These are phyloP conservation scores for Anthonomus grandis DNA, from an alignment of 1,140 invertebrate species.

Conservation along the genomic window DNA sequence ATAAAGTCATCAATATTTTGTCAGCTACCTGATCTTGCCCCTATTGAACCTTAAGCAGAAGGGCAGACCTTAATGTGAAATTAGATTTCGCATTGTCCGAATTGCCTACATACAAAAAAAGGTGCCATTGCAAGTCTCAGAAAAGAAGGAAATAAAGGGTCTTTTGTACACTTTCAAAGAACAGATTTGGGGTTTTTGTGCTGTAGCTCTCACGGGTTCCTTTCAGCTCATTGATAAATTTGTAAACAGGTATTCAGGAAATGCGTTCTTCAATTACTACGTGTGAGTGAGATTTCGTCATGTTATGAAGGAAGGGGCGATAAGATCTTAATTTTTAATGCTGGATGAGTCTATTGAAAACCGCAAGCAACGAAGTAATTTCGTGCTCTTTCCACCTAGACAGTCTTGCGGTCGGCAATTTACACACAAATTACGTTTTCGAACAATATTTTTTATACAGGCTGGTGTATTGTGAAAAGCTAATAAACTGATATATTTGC, in stretches of 20 bases:
- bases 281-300: slow-evolving; percentile 1
- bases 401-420: too few species aligned
- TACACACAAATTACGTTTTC: too few species aligned
- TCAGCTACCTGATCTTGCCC: slow-evolving; percentile 4
- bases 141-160: background rate
- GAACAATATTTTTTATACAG: too few species aligned
- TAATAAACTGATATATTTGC: too few species aligned
- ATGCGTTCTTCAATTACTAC: slow-evolving; percentile 15
- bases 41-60: background rate
- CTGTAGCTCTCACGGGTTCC: slow-evolving; percentile 15
- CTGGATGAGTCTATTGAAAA: too few species aligned
- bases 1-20: slow-evolving; percentile 15
- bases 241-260: slow-evolving; percentile 13
- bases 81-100: slow-evolving; percentile 13
- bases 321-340: too few species aligned
- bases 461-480: too few species aligned
- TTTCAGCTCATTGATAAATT: slow-evolving; percentile 5
- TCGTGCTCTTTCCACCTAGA: too few species aligned
- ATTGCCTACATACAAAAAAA: slow-evolving; percentile 16
- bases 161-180: slow-evolving; percentile 1
- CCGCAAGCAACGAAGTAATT: too few species aligned
- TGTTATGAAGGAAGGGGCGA: too few species aligned
- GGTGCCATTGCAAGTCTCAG: background rate
- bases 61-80: slow-evolving; percentile 5
- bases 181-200: slow-evolving; percentile 6